Conservation (phyloP, 53 echinoderm and acorn worm species). For the Zoroaster sp. region DNA sequence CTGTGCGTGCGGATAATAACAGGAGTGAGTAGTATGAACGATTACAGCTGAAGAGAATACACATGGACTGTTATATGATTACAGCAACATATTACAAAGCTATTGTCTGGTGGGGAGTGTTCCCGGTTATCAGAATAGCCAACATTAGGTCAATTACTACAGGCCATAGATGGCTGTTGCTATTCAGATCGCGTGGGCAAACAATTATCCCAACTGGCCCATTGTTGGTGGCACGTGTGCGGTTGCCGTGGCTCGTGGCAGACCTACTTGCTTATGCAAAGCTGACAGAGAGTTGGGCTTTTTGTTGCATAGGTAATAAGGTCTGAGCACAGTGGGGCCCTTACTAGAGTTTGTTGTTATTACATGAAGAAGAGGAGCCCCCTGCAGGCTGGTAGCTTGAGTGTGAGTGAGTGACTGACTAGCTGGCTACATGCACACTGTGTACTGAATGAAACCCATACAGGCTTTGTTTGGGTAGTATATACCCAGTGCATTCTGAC, state of each 20-base stretch:
- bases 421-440: not conserved
- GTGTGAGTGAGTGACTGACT: conserved; percentile 31
- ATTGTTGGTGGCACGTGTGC: conserved; percentile 68
- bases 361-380: not conserved
- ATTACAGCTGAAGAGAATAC: not conserved
- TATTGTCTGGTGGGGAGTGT: conserved; percentile 11
- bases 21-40: not conserved
- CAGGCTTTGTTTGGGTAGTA: conserved; percentile 43
- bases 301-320: conserved; percentile 52
- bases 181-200: conserved; percentile 60
- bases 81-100: conserved; percentile 4
- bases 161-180: conserved; percentile 66
- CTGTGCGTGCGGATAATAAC: not conserved
- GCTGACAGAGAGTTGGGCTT: conserved; percentile 30
- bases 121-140: conserved; percentile 26
- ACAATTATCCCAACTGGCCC: conserved; percentile 61
- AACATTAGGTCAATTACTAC: conserved; percentile 69
- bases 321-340: conserved; percentile 6
- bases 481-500: not conserved
- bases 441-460: conserved; percentile 32
- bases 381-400: conserved; percentile 7
- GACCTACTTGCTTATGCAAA: conserved; percentile 69
- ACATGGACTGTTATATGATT: not conserved
- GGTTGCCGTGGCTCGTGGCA: conserved; percentile 53
- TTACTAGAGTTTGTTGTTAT: conserved; percentile 16